A percentile compares a stretch with the other conserved stretches of the same genome.
phyloP scores from a whole-genome alignment of 2,113 vertebrate genomes.

The Ictidomys tridecemlineatus region DNA sequence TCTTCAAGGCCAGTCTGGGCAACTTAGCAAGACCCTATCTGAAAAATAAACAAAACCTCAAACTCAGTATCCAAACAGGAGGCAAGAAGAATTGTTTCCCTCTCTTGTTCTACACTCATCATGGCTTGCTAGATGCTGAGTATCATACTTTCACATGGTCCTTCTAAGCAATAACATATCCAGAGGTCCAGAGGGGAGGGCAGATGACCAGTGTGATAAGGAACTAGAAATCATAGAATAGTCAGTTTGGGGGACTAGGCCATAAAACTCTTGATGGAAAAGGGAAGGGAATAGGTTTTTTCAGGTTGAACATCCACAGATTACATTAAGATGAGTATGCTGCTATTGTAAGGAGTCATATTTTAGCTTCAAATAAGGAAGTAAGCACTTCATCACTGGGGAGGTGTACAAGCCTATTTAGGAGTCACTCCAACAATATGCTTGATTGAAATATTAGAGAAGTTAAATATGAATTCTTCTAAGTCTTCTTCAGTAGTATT shows the following conservation, averaged over 20 bases:
- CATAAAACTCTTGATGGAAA: constrained; percentile 12
- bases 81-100: neutral
- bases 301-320: neutral
- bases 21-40: neutral
- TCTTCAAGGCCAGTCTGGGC: neutral
- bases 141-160: neutral
- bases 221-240: neutral
- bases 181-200: constrained; percentile 1
- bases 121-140: neutral
- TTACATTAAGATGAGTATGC: neutral
- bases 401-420: neutral
- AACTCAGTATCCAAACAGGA: neutral
- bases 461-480: neutral
- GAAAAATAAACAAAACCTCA: neutral
- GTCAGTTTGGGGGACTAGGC: neutral
- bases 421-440: neutral
- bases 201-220: constrained; percentile 7
- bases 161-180: neutral
- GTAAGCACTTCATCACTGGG: neutral
- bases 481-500: neutral
- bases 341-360: neutral
- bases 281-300: neutral
- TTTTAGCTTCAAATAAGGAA: constrained; percentile 28
- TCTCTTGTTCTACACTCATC: neutral
- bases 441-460: neutral